phyloP scores from a whole-genome alignment of 2,797 vertebrate genomes.

The Ciconia nigra region DNA sequence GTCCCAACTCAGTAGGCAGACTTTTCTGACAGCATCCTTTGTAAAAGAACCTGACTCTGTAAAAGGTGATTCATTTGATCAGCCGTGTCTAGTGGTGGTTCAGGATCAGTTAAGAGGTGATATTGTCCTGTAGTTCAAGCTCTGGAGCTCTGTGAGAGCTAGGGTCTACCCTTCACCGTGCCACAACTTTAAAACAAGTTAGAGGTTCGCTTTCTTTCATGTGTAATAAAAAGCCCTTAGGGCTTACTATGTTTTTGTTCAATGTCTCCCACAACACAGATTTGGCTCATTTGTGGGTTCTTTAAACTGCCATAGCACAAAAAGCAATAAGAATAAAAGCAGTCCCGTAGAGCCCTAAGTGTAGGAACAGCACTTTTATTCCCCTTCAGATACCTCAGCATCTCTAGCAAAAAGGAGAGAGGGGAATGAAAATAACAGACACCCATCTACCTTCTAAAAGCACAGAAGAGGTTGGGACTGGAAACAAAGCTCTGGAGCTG shows the following conservation, averaged over 20 bases:
- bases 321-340: background rate
- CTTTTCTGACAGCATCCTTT: background rate
- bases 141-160: background rate
- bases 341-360: background rate
- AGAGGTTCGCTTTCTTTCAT: background rate
- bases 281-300: background rate
- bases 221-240: background rate
- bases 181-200: background rate
- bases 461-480: background rate
- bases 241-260: background rate
- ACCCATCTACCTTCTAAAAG: background rate
- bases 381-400: background rate
- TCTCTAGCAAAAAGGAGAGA: background rate
- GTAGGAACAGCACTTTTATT: background rate
- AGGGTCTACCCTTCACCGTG: background rate
- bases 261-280: background rate
- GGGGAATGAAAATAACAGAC: background rate
- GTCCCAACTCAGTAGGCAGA: background rate
- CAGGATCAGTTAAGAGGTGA: background rate
- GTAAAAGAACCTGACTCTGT: background rate
- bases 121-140: background rate
- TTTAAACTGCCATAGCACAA: background rate
- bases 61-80: background rate
- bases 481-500: background rate
- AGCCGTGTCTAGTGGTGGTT: accelerated